Conservation (phyloP, 2,113 vertebrate species). For the Vireo altiloquus region DNA sequence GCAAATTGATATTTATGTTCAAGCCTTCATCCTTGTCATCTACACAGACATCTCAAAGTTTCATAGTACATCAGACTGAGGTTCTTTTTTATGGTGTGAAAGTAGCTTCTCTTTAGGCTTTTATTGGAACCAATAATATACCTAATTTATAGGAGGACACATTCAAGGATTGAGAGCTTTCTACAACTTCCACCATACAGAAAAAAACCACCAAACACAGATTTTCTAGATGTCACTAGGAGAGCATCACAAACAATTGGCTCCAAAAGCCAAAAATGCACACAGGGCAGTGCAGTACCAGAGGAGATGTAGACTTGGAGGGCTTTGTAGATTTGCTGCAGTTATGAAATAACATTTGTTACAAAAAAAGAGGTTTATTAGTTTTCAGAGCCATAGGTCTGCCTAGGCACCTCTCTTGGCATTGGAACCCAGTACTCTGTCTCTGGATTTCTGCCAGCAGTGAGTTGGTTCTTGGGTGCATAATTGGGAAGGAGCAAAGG, state of each 20-base stretch:
- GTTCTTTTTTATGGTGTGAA: neutral
- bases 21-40: neutral
- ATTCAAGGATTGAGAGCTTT: neutral
- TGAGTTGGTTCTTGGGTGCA: neutral
- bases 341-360: neutral
- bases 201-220: neutral
- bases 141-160: neutral
- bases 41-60: neutral
- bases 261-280: neutral
- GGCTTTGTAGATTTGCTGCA: neutral
- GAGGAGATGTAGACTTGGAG: neutral
- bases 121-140: neutral
- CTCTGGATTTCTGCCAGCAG: neutral
- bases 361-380: accelerated
- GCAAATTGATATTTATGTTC: neutral
- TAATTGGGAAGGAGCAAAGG: neutral
- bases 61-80: neutral
- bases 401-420: neutral
- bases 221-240: neutral
- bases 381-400: neutral
- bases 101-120: neutral
- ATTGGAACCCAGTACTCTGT: neutral
- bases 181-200: neutral
- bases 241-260: neutral
- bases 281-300: neutral